phyloP scores from a whole-genome alignment of 2,888 invertebrate genomes.

The Dryomyza anilis region DNA sequence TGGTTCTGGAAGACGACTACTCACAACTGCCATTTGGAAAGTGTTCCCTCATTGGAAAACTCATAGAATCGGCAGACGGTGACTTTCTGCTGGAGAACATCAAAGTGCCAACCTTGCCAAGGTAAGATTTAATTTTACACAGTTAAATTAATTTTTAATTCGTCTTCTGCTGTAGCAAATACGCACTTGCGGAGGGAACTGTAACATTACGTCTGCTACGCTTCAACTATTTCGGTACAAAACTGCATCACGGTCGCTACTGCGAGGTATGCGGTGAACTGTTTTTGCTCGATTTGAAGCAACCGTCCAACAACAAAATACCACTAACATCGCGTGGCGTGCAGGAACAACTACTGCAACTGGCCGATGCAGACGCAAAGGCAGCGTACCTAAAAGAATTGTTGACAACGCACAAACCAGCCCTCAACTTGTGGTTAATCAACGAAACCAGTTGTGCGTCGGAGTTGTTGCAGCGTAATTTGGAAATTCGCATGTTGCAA shows the following conservation, averaged over 20 bases:
- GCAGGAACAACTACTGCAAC: slow-evolving; percentile 35
- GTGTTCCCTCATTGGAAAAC: slow-evolving; percentile 53
- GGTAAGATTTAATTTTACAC: slow-evolving; percentile 38
- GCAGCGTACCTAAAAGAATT: slow-evolving; percentile 33
- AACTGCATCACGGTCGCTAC: slow-evolving; percentile 38
- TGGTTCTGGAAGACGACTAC: slow-evolving; percentile 44
- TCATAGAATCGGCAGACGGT: slow-evolving; percentile 36
- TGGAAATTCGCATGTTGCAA: no score
- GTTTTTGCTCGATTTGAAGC: slow-evolving; percentile 42
- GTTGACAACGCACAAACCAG: slow-evolving; percentile 42
- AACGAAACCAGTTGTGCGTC: slow-evolving; percentile 42
- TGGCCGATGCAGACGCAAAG: slow-evolving; percentile 22
- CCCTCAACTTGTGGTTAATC: slow-evolving; percentile 43
- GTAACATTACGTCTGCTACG: slow-evolving; percentile 43
- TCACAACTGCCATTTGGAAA: slow-evolving; percentile 50
- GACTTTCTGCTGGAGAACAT: slow-evolving; percentile 47
- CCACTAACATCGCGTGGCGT: slow-evolving; percentile 43
- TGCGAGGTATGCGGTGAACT: slow-evolving; percentile 52
- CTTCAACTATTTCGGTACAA: slow-evolving; percentile 32
- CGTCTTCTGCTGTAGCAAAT: slow-evolving; percentile 38
- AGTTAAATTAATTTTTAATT: neutral
- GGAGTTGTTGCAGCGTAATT: slow-evolving; percentile 46
- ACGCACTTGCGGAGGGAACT: slow-evolving; percentile 46
- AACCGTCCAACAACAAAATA: slow-evolving; percentile 35
- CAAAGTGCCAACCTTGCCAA: slow-evolving; percentile 43